Evolutionary conservation across 2,888 invertebrate species (phyloP), one percentile per base, ranked within the genome.

Genomic region (Melitaea athalia): DNA sequence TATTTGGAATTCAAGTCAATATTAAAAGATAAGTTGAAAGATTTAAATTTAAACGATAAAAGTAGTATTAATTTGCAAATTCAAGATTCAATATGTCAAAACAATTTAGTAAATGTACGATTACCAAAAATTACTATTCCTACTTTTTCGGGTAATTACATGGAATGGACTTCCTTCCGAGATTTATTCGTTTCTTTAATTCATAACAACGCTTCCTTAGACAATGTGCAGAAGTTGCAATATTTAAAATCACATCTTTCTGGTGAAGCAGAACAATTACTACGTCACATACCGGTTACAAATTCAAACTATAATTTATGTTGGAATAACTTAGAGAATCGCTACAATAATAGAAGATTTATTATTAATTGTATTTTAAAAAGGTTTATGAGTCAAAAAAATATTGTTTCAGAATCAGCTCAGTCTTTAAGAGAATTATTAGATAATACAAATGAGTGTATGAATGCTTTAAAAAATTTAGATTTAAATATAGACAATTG

Each of bases 231-330:
- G 59, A 72, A 70, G 12, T 14, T 63, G 12, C 67, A 68, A 14
- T 68, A 68, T 52, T 45, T 68, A 11, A 63, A 68, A 47, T 33
- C 24, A 11, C 33, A 72, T 61, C 45, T 76, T 7, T 43, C 66
- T 0, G 78, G 76, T 0, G 78, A 79, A 24, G 77, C 77, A 0
- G 76, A 79, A 38, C 74, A 71, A 24, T 42, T 77, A 0, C 52
- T 78, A 6, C 45, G 75, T n/a, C 72, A 68, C 11, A 60, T 65
- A 17, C 65, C 71, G 6, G 59, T 65, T n/a, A 49, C n/a, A n/a
- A n/a, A 4, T 49, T 2, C 7, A 49, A 49, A 49, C 6, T 11
- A 49, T n/a, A 49, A 12, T n/a, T n/a, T n/a, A 14, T 70, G 71
- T 45, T 78, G 76, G 78, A 42, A 61, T 15, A 45, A 67, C 31